Base-by-base conservation (phyloP, 2,888 invertebrate species). In the Isotomurus palustris region DNA sequence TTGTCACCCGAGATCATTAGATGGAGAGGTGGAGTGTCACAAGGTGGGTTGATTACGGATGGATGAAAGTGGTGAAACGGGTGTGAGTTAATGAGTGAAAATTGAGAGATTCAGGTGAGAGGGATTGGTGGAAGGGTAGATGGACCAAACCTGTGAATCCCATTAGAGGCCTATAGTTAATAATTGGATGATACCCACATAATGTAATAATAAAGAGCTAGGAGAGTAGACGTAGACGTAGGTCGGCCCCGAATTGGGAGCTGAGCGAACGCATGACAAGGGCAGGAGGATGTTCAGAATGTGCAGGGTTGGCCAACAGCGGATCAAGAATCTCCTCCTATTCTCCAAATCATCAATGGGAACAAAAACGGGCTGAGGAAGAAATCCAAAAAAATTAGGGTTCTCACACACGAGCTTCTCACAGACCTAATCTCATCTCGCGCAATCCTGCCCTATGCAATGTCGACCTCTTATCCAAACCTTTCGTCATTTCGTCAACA, bases 301-400 rank as follows among this genome's bases (percentile, higher is more conserved):
- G 62, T 66, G 64, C 58, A 58, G 69, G 70, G 70, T 70, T 70
- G 70, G 70, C 66, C 63, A 59, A 60, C 64, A 67, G 64, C 62
- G 60, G 60, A 67, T 66, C 66, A 60, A 60, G 65, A 70, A 67
- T 70, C 70, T 70, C 70, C 70, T 68, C 70, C 70, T 67, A 70
- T 70, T 67, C 68, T 55, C 56, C 67, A 65, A 66, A 65, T 66
- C 65, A 67, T 67, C 70, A 68, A 70, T 69, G 70, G 68, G 68
- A 68, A 70, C 66, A 68, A 70, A 68, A 68, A 69, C 61, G 54
- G 61, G 60, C 53, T n/a, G n/a, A n/a, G 61, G 62, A 63, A 66
- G 63, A 64, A 64, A 66, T 60, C 58, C 45, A 56, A 58, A 63
- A 62, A 65, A 65, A 67, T 67, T 68, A 66, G 58, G 59, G 60